Conservation (phyloP, 2,888 invertebrate genomes). For the Eristalis tenax region DNA sequence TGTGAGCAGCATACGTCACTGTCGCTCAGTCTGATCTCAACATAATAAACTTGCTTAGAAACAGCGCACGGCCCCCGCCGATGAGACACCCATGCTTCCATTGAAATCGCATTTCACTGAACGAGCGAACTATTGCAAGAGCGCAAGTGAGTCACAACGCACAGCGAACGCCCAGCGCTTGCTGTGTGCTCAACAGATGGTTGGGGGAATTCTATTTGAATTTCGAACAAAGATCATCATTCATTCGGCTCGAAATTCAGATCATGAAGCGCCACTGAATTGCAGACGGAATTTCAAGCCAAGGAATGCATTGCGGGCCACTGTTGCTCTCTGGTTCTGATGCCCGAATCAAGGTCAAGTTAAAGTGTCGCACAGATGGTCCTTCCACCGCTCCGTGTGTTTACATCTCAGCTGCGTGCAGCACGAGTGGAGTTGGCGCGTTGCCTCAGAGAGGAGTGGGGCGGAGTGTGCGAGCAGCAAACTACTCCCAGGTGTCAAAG, state of each 20-base stretch:
- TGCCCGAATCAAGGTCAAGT: neutral
- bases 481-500: neutral
- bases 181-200: constrained; percentile 7
- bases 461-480: neutral
- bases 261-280: constrained; percentile 13
- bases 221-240: neutral
- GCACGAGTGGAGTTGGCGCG: neutral
- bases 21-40: neutral
- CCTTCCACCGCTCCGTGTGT: neutral
- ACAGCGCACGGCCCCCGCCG: neutral
- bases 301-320: neutral
- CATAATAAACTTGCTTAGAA: neutral
- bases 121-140: neutral
- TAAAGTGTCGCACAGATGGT: neutral
- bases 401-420: neutral
- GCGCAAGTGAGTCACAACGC: neutral
- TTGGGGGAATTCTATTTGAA: neutral
- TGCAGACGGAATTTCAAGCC: neutral
- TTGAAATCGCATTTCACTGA: neutral
- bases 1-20: neutral
- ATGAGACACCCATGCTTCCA: neutral
- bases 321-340: neutral
- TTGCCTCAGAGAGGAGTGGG: neutral
- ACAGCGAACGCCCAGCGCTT: neutral
- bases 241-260: constrained; percentile 4